phyloP scores from a whole-genome alignment of 2,797 vertebrate genomes.

The Chelon auratus region DNA sequence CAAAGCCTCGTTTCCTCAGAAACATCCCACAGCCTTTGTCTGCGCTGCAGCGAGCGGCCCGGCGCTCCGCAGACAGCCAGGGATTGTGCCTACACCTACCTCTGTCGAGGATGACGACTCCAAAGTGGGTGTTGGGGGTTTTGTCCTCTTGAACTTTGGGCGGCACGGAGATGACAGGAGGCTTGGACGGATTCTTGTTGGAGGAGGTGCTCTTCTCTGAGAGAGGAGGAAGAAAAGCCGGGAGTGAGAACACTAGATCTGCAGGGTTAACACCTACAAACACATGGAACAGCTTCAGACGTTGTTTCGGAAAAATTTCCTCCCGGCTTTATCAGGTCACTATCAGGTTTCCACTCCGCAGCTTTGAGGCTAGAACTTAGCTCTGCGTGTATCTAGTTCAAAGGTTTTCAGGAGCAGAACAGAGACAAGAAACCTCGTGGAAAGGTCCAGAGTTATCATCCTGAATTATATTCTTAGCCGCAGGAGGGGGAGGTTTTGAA shows the following conservation, averaged over 20 bases:
- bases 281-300: conserved; percentile 36
- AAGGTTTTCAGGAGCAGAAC: conserved; percentile 3
- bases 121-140: conserved; percentile 87
- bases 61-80: conserved; percentile 3
- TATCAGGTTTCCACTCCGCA: conserved; percentile 32
- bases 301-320: conserved; percentile 47
- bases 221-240: conserved; percentile 5
- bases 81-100: conserved; percentile 60
- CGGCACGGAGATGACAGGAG: conserved; percentile 85
- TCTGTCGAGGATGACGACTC: conserved; percentile 90
- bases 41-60: background rate
- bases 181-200: conserved; percentile 89
- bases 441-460: no score
- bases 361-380: background rate
- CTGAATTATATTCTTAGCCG: background rate
- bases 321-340: conserved; percentile 43
- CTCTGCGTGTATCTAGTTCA: conserved; percentile 2
- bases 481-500: background rate
- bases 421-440: background rate
- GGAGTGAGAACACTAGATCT: conserved; percentile 41
- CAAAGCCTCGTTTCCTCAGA: conserved; percentile 19
- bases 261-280: conserved; percentile 26
- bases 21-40: conserved; percentile 16
- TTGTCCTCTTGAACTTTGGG: conserved; percentile 87
- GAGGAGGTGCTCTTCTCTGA: conserved; percentile 85